Percentiles rank a stretch among this genome's conserved stretches.
phyloP scores from a whole-genome alignment of 2,113 vertebrate species.

The human region GRCh38 chr12:88558001-88558500 shows the following conservation, averaged over 20 bases:
- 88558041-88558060: neutral
- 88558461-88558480: neutral
- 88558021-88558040: constrained; percentile 37
- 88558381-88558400: neutral
- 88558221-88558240: neutral
- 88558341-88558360: neutral
- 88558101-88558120: neutral
- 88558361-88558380: neutral
- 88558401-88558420: neutral
- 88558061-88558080: neutral
- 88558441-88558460: neutral
- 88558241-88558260: neutral
- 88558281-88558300: neutral
- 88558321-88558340: neutral
- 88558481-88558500: neutral
- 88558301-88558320: neutral
- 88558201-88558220: neutral
- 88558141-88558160: neutral
- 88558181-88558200: neutral
- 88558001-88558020: neutral
- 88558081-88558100: neutral
- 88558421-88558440: neutral
- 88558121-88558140: neutral
- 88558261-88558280: constrained; percentile 5
- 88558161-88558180: neutral